Percentiles rank a stretch among this genome's conserved stretches.
Evolutionary conservation across 2,797 vertebrate species (phyloP).

Genomic region (Borostomias antarcticus): DNA sequence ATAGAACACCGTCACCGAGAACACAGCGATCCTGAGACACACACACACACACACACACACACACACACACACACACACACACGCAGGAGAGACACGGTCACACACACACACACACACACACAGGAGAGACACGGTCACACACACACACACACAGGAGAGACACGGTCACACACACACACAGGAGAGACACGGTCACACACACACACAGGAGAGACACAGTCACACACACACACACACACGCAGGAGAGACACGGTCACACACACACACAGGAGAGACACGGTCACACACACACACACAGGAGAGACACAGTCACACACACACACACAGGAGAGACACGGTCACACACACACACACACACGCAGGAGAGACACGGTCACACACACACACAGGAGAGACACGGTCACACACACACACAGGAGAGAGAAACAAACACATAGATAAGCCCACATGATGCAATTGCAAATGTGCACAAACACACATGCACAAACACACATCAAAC

Average conservation of each 20-base stretch:
- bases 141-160: too few relatives aligned
- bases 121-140: background rate
- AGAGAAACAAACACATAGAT: conserved; percentile 10
- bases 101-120: background rate
- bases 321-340: too few relatives aligned
- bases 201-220: conserved; percentile 3
- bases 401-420: background rate
- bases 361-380: background rate
- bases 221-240: background rate
- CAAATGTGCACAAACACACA: background rate
- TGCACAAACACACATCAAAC: conserved; percentile 3
- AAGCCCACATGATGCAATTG: background rate
- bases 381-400: background rate
- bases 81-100: background rate
- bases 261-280: too few relatives aligned
- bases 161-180: background rate
- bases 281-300: too few relatives aligned
- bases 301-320: conserved; percentile 16
- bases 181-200: background rate
- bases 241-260: background rate
- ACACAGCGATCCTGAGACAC: conserved; percentile 89
- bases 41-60: conserved; percentile 7
- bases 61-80: background rate
- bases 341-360: background rate
- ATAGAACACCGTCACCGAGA: conserved; percentile 95